phyloP scores from a whole-genome alignment of 2,797 vertebrate species.

The Hafferia zeledoni region DNA sequence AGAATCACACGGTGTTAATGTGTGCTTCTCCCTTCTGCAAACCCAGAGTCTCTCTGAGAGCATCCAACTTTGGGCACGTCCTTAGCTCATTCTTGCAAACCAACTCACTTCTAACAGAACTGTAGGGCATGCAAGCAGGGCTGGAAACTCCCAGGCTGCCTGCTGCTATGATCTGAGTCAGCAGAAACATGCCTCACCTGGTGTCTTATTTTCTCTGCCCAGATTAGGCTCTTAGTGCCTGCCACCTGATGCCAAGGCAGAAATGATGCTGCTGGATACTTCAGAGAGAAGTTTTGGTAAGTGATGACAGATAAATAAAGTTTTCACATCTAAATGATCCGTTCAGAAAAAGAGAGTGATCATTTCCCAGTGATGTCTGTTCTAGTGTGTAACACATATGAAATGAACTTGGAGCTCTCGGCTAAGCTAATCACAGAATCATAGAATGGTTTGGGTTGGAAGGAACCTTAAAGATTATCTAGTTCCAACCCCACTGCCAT shows the following conservation, averaged over 20 bases:
- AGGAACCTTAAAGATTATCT: background rate
- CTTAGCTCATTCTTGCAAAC: slow-evolving; percentile 8
- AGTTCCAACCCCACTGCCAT: rapidly evolving
- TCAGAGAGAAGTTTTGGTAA: background rate
- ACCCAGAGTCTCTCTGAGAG: background rate
- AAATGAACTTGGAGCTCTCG: background rate
- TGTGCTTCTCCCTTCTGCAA: background rate
- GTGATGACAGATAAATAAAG: background rate
- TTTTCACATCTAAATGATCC: background rate
- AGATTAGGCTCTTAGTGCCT: background rate
- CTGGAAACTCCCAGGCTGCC: background rate
- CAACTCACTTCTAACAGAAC: background rate
- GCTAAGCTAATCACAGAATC: background rate
- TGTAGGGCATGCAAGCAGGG: background rate
- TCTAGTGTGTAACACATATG: background rate
- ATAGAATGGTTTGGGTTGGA: background rate
- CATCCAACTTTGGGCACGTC: background rate
- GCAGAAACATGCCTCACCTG: background rate
- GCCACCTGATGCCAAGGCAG: background rate
- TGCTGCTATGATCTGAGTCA: background rate
- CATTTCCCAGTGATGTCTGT: background rate
- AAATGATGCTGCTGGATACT: background rate
- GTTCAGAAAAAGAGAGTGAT: background rate
- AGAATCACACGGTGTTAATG: background rate
- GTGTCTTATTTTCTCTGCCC: background rate